These are phyloP conservation scores for Drosophila robusta DNA, from an alignment of 2,888 invertebrate genomes.

Conservation along the genomic window DNA sequence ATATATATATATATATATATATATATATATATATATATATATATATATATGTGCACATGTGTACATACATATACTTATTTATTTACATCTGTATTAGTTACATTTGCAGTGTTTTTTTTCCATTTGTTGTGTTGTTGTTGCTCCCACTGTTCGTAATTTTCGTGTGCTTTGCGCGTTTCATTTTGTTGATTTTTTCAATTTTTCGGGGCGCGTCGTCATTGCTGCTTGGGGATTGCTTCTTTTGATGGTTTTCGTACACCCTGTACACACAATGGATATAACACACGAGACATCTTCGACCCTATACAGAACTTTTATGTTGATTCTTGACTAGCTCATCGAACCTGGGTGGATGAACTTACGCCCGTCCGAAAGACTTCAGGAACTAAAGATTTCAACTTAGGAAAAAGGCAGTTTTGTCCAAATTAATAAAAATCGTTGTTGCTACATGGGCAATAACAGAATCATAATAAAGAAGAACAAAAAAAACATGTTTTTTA, in stretches of 20 bases:
- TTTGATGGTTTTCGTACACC: constrained; percentile 1
- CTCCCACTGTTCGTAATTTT: constrained; percentile 21
- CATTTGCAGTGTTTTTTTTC: constrained; percentile 11
- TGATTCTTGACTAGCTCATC: no score
- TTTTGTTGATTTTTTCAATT: constrained; percentile 44
- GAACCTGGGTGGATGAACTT: no score
- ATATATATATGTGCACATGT: not conserved
- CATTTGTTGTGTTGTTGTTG: constrained; percentile 12
- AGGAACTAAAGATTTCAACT: no score
- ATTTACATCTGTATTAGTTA: constrained; percentile 8
- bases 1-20: not conserved
- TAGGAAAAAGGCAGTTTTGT: no score
- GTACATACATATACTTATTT: not conserved
- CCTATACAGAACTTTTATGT: no score
- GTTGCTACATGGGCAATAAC: no score
- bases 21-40: not conserved
- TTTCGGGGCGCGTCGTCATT: constrained; percentile 45
- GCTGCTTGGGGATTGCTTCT: constrained; percentile 8
- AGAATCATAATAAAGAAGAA: no score
- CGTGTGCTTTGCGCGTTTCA: constrained; percentile 41
- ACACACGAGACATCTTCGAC: no score
- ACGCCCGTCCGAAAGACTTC: no score
- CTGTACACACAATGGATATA: not conserved
- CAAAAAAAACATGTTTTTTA: no score
- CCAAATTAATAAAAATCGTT: no score